Evolutionary conservation across 2,888 invertebrate species (phyloP).

Genomic region (Pammene fasciana): DNA sequence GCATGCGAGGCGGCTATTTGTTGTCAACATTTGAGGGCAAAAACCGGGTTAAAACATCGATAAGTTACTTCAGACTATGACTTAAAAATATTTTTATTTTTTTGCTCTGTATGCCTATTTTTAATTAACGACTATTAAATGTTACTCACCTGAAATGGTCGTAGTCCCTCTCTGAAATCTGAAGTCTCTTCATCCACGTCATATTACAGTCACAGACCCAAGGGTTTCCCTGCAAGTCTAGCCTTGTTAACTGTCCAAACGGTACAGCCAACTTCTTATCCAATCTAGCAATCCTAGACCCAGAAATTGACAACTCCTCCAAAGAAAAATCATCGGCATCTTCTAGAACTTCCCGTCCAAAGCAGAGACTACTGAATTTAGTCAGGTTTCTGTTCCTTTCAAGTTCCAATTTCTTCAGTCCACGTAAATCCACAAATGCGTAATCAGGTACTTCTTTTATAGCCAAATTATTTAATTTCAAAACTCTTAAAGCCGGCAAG

Average conservation of each 20-base stretch:
- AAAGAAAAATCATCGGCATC: constrained; percentile 73
- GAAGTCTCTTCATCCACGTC: constrained; percentile 74
- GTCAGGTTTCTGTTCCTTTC: constrained; percentile 81
- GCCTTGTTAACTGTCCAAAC: constrained; percentile 69
- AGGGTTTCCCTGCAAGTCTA: constrained; percentile 85
- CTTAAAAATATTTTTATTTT: not conserved
- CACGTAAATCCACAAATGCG: constrained; percentile 80
- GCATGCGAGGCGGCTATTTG: not conserved
- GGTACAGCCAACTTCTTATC: constrained; percentile 67
- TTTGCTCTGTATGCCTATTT: too few relatives aligned
- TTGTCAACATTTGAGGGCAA: not conserved
- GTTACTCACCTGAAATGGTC: constrained; percentile 74
- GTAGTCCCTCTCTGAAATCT: constrained; percentile 67
- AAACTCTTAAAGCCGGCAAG: constrained; percentile 76
- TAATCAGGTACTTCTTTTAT: constrained; percentile 80
- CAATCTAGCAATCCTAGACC: constrained; percentile 71
- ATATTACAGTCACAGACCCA: constrained; percentile 86
- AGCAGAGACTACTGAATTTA: constrained; percentile 73
- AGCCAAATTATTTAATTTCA: constrained; percentile 83
- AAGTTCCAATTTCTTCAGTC: constrained; percentile 78
- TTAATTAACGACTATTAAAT: too few relatives aligned
- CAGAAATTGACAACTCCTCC: constrained; percentile 72
- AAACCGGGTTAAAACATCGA: not conserved
- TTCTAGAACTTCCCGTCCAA: constrained; percentile 68
- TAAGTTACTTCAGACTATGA: not conserved